phyloP scores from a whole-genome alignment of 1,140 invertebrate species.

The Pseudomyrmex gracilis region DNA sequence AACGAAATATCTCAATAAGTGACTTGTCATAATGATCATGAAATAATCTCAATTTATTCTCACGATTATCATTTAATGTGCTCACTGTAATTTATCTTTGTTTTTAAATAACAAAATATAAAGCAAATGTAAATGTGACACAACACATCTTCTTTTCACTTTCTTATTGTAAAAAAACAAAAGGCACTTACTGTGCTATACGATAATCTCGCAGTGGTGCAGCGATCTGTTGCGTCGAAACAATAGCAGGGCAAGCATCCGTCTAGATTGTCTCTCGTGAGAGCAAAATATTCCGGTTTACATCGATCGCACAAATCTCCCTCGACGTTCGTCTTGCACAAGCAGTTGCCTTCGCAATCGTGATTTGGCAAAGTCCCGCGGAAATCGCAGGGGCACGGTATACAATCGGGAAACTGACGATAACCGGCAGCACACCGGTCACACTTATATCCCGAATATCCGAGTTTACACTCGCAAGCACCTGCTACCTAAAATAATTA shows the following conservation, averaged over 20 bases:
- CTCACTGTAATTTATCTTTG: too few relatives aligned
- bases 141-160: not conserved
- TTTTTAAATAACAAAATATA: too few relatives aligned
- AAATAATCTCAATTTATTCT: not conserved
- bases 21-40: not conserved
- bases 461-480: conserved; percentile 93
- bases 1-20: conserved; percentile 36
- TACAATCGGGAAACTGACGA: conserved; percentile 92
- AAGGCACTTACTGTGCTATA: conserved; percentile 86
- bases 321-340: conserved; percentile 94
- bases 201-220: conserved; percentile 88
- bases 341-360: conserved; percentile 93
- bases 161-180: not conserved
- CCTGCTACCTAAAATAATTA: conserved; percentile 86
- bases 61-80: not conserved
- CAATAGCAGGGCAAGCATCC: conserved; percentile 97
- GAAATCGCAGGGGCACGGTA: conserved; percentile 92
- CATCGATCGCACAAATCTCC: conserved; percentile 94
- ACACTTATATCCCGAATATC: conserved; percentile 93
- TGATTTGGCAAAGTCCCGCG: conserved; percentile 89
- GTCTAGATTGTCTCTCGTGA: conserved; percentile 90
- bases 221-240: conserved; percentile 93
- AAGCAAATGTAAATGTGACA: too few relatives aligned
- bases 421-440: conserved; percentile 94
- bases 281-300: conserved; percentile 93